Evolutionary conservation across 2,888 invertebrate species (phyloP), one percentile per base, ranked within the genome.

Genomic region (Thalpophila matura): DNA sequence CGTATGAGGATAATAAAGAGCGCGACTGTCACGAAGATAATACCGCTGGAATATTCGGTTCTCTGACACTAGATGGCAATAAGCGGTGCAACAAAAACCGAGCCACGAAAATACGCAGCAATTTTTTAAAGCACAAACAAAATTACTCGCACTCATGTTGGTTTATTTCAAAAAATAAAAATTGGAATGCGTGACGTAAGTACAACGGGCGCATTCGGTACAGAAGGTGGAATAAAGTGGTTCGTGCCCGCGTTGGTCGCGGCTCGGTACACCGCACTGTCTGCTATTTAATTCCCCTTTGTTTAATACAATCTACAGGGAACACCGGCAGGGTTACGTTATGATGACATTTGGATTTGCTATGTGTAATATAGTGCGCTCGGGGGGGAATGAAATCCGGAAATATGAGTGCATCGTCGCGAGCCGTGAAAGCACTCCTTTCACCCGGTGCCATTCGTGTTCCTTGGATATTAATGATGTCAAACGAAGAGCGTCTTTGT

Each of bases 201-300:
- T 82, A 81, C 82, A 60, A 74, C 73, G 66, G 69, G 69, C 67
- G 66, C 77, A 78, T 75, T 78, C 78, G 50, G 78, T 76, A 71
- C 64, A 76, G 74, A 70, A 80, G 81, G 78, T 82, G 76, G 77
- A 83, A 85, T 86, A 87, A 89, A 88, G 86, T 86, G 87, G 84
- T 82, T 83, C 83, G 80, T 83, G 79, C 80, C 83, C 83, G 78
- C 79, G 83, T 82, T 81, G 84, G 87, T 89, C 85, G 84, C 84
- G 86, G 86, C 82, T 89, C 86, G 86, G 86, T 85, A 83, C 87
- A 75, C 86, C 86, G 81, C 86, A 80, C 86, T 89, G 86, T 89
- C 87, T 89, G 84, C 87, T 87, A 85, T 88, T 89, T 90, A 90
- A 90, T 90, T 84, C 89, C 82, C 88, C 86, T 89, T 90, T 91